A percentile compares a stretch with the other conserved stretches of the same genome.
These are phyloP conservation scores for Mellilla xanthometata DNA, from an alignment of 2,888 invertebrate genomes.

Conservation along the genomic window DNA sequence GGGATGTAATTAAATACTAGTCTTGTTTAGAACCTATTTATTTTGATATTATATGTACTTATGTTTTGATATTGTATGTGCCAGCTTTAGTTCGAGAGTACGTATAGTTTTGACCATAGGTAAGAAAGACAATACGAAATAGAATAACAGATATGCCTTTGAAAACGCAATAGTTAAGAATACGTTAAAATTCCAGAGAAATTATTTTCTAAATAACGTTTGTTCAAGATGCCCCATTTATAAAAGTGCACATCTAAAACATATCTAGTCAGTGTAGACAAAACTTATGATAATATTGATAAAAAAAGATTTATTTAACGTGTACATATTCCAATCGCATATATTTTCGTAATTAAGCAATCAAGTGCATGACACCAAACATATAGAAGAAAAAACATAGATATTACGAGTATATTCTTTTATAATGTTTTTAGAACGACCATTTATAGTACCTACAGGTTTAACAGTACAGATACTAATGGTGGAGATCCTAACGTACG, in stretches of 20 bases:
- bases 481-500: too few relatives aligned
- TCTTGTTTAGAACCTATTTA: too few relatives aligned
- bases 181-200: conserved; percentile 68
- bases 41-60: too few relatives aligned
- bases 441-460: conserved; percentile 1
- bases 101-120: conserved; percentile 73
- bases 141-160: conserved; percentile 67
- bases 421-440: conserved; percentile 31
- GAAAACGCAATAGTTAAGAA: conserved; percentile 73
- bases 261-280: conserved; percentile 80
- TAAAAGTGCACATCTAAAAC: conserved; percentile 71
- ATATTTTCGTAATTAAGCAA: conserved; percentile 58
- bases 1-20: too few relatives aligned
- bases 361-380: conserved; percentile 46
- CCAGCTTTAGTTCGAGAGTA: conserved; percentile 17
- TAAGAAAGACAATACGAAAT: conserved; percentile 82
- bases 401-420: conserved; percentile 43
- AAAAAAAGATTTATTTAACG: conserved; percentile 37
- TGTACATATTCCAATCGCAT: conserved; percentile 77
- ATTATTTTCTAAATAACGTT: conserved; percentile 70
- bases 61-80: neutral
- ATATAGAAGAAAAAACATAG: conserved; percentile 33
- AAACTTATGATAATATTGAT: conserved; percentile 43
- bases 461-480: neutral
- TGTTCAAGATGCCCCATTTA: conserved; percentile 54